Evolutionary conservation across 2,113 vertebrate genomes (phyloP).

Genomic region (Litocranius walleri): DNA sequence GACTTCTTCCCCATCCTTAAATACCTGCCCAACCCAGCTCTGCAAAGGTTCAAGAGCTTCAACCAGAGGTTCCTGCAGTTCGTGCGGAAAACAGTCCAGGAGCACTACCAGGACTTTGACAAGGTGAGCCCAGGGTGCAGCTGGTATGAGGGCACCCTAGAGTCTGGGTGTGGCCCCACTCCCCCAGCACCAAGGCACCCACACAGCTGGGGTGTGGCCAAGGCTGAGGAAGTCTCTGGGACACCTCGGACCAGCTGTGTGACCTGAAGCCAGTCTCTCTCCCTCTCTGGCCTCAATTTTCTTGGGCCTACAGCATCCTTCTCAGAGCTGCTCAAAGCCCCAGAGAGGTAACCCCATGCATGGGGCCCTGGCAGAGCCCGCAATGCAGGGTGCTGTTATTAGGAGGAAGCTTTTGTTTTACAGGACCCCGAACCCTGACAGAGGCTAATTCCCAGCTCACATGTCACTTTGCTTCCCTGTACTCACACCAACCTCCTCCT

Average conservation of each 20-base stretch:
- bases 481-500: background rate
- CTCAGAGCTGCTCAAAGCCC: background rate
- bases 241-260: background rate
- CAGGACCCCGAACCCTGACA: background rate
- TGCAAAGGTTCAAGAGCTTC: slow-evolving; percentile 81
- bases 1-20: slow-evolving; percentile 91
- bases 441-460: slow-evolving; percentile 18
- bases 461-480: background rate
- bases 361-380: background rate
- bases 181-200: background rate
- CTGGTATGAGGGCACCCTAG: background rate
- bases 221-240: background rate
- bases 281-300: background rate
- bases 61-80: slow-evolving; percentile 81
- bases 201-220: background rate
- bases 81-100: slow-evolving; percentile 80
- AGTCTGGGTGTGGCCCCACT: background rate
- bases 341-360: background rate
- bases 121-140: slow-evolving; percentile 79
- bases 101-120: slow-evolving; percentile 86
- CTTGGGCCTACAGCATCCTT: background rate
- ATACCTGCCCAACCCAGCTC: slow-evolving; percentile 82
- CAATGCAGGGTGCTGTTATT: background rate
- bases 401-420: background rate
- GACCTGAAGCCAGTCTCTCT: background rate